Percentiles rank a stretch among this genome's conserved stretches.
Conservation (phyloP, 2,888 invertebrate species). For the Galeruca laticollis region DNA sequence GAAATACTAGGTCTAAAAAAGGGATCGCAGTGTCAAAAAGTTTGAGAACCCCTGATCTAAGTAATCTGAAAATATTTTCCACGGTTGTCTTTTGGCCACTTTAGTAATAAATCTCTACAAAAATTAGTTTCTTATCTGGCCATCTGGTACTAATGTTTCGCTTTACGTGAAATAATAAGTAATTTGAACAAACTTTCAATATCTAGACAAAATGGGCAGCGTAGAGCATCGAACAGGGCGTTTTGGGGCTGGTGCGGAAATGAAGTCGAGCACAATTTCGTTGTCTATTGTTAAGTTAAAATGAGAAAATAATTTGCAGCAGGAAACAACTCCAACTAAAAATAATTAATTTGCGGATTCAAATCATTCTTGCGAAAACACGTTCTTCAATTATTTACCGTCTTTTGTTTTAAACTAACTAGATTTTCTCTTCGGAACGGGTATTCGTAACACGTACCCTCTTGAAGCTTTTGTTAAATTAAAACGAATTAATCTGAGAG, state of each 20-base stretch:
- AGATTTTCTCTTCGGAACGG: conserved; percentile 54
- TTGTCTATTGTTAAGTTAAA: conserved; percentile 37
- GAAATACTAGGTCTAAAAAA: too few species aligned
- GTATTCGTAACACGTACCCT: conserved; percentile 59
- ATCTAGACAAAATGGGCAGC: neutral
- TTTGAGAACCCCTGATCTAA: too few species aligned
- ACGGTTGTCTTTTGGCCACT: too few species aligned
- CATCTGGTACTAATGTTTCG: too few species aligned
- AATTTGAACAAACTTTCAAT: conserved; percentile 1
- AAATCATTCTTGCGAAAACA: conserved; percentile 55
- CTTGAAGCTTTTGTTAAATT: conserved; percentile 60
- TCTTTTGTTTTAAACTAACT: conserved; percentile 62
- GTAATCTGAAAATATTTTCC: too few species aligned
- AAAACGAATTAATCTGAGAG: conserved; percentile 60
- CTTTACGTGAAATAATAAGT: too few species aligned
- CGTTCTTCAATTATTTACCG: conserved; percentile 62
- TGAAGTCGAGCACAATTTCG: conserved; percentile 23
- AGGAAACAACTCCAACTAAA: conserved; percentile 54
- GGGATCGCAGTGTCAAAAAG: too few species aligned
- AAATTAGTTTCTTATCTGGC: too few species aligned
- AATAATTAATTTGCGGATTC: conserved; percentile 60
- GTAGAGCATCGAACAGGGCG: conserved; percentile 5
- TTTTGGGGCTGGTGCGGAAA: conserved; percentile 2
- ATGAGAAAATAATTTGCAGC: conserved; percentile 55
- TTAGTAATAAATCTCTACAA: too few species aligned